Base-by-base conservation (phyloP, 2,888 invertebrate species). In the Perizoma affinitatum region DNA sequence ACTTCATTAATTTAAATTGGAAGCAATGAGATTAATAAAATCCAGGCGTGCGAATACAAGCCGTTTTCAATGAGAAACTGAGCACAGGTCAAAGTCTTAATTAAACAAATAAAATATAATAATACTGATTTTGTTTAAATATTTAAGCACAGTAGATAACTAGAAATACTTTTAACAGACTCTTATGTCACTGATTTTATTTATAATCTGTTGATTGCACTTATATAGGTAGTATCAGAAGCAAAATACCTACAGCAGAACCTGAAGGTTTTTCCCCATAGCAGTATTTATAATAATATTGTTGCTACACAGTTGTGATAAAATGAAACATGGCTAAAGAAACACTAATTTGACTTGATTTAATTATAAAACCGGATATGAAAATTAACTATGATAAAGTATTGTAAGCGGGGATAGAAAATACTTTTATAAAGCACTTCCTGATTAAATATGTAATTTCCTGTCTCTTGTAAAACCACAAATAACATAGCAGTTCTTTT, bases 381-480 rank as follows among this genome's bases (percentile, higher is more conserved):
- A 59, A 55, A 51, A 58, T 54, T 52, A 63, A 48, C 55, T 42
- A n/a, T 58, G 58, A 54, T 64, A 53, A 52, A 52, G 47, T 51
- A 55, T 48, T 47, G 46, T 38, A 53, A 53, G 47, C 50, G 49
- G 54, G 40, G 55, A 55, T 44, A 43, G n/a, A 48, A 52, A 36
- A 49, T 63, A 51, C 38, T 38, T 38, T 47, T 54, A 63, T 47
- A 53, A 60, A 60, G 74, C 72, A 71, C 74, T 84, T 86, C 82
- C 85, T 84, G 74, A 80, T 84, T 84, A 82, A 74, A 67, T 67
- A 59, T 66, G 67, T 71, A 69, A 75, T 76, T 80, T 82, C 79
- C 85, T 78, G 80, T 74, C 66, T 68, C 66, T 68, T 67, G 66
- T 72, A 66, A 73, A 57, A 52, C 11, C 22, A 10, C 45, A 41